phyloP scores from a whole-genome alignment of 2,888 invertebrate genomes.

The Lamproptera curius region DNA sequence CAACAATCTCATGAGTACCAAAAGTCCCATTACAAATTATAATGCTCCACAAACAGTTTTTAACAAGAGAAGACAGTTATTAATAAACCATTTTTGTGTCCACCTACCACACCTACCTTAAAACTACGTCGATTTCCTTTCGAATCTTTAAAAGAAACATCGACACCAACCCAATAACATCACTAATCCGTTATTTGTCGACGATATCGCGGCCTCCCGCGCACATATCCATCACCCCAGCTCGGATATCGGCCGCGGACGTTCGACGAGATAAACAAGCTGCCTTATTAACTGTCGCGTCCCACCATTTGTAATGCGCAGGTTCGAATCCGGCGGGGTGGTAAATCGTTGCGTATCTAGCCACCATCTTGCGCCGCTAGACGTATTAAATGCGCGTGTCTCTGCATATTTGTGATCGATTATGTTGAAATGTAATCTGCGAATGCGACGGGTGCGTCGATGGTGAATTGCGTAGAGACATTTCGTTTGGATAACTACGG shows the following conservation, averaged over 20 bases:
- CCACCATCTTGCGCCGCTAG: conserved; percentile 8
- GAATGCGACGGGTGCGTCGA: no score
- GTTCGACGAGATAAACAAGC: conserved; percentile 61
- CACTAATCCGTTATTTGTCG: conserved; percentile 59
- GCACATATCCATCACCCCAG: conserved; percentile 57
- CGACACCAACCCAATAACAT: conserved; percentile 29
- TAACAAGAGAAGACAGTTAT: no score
- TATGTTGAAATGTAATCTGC: no score
- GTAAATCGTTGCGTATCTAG: conserved; percentile 20
- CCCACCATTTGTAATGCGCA: conserved; percentile 44
- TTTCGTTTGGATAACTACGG: no score
- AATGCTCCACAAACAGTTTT: no score
- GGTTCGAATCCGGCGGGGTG: conserved; percentile 17
- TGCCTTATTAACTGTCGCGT: conserved; percentile 61
- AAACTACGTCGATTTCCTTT: no score
- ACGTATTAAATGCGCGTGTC: conserved; percentile 11
- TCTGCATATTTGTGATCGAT: conserved; percentile 2
- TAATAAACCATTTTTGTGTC: no score
- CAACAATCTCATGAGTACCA: no score
- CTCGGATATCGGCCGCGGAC: conserved; percentile 33
- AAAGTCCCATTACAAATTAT: no score
- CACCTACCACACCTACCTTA: no score
- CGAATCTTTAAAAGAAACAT: no score
- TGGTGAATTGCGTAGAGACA: no score
- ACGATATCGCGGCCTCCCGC: conserved; percentile 48